Evolutionary conservation across 2,888 invertebrate species (phyloP), one percentile per base, ranked within the genome.

Genomic region (Seladonia tumulorum): DNA sequence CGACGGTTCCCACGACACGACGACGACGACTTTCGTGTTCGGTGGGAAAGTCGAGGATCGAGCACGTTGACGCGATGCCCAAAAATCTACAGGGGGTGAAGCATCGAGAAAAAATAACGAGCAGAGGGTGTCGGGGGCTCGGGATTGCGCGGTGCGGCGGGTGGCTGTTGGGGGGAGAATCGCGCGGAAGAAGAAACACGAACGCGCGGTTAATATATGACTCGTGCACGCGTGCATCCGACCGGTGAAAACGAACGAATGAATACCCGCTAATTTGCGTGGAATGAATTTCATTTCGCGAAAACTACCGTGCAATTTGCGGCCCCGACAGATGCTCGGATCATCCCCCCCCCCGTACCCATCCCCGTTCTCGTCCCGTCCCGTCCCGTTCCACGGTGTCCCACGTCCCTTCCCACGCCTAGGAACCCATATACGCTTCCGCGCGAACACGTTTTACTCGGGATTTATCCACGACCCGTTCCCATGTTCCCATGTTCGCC

Each of bases 241-340:
- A 68, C 29, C 57, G 68, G n/a, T 70, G 66, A 68, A 49, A 47
- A 35, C 81, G 80, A 73, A 82, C 87, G 82, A 85, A 85, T 85
- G 87, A 89, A 88, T 89, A 78, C 81, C 77, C 80, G 77, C 82
- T 89, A 89, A 89, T 89, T 89, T 88, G 86, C 84, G 89, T 86
- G 84, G 88, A 89, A 89, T 86, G 84, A 84, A 89, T 89, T 89
- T 87, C 84, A 89, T 87, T 89, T 88, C 81, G 85, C 76, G 84
- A 87, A 89, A 89, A 89, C 86, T 78, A 81, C 74, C 77, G 71
- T 75, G 68, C 83, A 81, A 83, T 82, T 83, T 83, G 81, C 73
- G 78, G 76, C 77, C 68, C 82, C 63, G 76, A 85, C 71, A 68
- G 80, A 79, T 79, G 79, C 73, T 66, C 75, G 47, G 57, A 42